Percentiles rank a stretch among this genome's conserved stretches.
These are phyloP conservation scores for Plagodis pulveraria DNA, from an alignment of 2,888 invertebrate genomes.

Conservation along the genomic window DNA sequence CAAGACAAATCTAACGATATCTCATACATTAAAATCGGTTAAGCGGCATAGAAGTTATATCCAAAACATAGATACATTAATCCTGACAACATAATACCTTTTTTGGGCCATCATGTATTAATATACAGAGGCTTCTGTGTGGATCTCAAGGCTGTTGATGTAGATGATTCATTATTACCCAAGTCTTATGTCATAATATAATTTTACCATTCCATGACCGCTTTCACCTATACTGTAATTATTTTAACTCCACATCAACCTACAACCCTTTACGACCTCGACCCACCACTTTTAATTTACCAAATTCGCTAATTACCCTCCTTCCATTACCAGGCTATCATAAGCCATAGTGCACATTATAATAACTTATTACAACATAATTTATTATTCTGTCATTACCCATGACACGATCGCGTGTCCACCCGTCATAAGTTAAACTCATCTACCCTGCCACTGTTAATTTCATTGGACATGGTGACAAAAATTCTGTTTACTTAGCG, in stretches of 20 bases:
- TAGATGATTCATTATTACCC: no score
- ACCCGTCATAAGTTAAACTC: slow-evolving; percentile 75
- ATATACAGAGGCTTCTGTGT: no score
- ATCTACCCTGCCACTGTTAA: slow-evolving; percentile 68
- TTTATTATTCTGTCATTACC: slow-evolving; percentile 83
- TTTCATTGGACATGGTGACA: slow-evolving; percentile 83
- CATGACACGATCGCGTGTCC: slow-evolving; percentile 76
- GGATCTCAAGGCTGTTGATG: no score
- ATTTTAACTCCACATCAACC: neutral
- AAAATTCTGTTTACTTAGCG: slow-evolving; percentile 81
- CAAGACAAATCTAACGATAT: no score
- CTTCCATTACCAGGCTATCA: slow-evolving; percentile 62
- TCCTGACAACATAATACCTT: no score
- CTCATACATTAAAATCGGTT: no score
- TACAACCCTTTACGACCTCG: slow-evolving; percentile 63
- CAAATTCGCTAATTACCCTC: slow-evolving; percentile 74
- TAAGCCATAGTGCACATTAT: slow-evolving; percentile 74
- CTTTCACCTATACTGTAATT: no score
- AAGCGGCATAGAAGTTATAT: no score
- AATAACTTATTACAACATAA: slow-evolving; percentile 83
- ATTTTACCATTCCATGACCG: no score
- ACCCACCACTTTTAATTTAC: slow-evolving; percentile 64
- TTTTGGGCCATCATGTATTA: no score
- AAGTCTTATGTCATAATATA: no score
- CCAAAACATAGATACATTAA: no score